Evolutionary conservation across 2,888 invertebrate genomes (phyloP).

Genomic region (Spisula subtruncata): DNA sequence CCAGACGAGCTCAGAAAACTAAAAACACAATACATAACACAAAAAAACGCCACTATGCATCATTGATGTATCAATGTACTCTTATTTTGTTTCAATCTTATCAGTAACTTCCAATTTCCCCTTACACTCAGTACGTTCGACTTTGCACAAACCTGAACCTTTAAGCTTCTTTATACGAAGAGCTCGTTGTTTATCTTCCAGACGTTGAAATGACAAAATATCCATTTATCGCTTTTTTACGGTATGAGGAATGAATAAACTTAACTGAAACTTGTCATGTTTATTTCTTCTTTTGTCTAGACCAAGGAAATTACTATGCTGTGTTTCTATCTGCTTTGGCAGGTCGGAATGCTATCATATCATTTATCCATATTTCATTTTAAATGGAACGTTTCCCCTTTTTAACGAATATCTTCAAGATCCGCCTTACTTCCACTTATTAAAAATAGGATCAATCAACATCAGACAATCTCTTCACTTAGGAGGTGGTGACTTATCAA

Average conservation of each 20-base stretch:
- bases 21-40: too few species aligned
- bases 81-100: background rate
- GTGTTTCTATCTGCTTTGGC: background rate
- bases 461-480: background rate
- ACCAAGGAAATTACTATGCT: background rate
- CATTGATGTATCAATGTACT: too few species aligned
- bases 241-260: background rate
- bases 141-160: background rate
- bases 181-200: background rate
- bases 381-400: background rate
- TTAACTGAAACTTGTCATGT: background rate
- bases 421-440: background rate
- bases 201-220: conserved; percentile 16
- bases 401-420: background rate
- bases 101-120: background rate
- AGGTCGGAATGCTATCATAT: background rate
- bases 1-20: too few species aligned
- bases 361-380: background rate
- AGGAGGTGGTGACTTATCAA: too few species aligned
- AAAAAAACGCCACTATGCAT: background rate
- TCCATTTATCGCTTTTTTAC: conserved; percentile 28
- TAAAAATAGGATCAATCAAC: background rate
- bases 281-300: conserved; percentile 14
- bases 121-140: background rate
- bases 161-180: background rate